Conservation (phyloP, 2,113 vertebrate species). For the Tapirus terrestris region DNA sequence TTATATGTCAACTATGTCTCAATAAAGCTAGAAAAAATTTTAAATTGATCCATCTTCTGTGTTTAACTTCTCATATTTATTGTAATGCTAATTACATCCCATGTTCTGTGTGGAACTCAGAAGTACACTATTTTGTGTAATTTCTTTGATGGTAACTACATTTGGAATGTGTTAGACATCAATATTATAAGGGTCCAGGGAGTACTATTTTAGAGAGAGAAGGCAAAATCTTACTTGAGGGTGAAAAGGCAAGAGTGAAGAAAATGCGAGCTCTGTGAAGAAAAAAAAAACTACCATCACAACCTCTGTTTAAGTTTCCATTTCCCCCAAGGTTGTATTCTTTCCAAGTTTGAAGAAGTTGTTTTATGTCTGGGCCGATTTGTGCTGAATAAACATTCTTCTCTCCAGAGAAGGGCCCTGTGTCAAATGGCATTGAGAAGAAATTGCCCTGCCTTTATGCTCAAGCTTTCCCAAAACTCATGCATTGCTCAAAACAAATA, state of each 20-base stretch:
- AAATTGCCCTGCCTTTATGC: constrained; percentile 59
- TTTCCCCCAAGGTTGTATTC: constrained; percentile 68
- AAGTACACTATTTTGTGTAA: background rate
- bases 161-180: constrained; percentile 1
- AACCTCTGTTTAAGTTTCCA: constrained; percentile 64
- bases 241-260: background rate
- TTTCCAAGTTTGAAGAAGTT: constrained; percentile 64
- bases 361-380: constrained; percentile 69
- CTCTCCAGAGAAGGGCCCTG: constrained; percentile 56
- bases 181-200: background rate
- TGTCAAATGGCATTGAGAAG: constrained; percentile 67
- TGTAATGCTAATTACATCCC: background rate
- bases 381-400: constrained; percentile 75
- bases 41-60: background rate
- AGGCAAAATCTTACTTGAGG: constrained; percentile 31
- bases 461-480: constrained; percentile 56
- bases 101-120: background rate
- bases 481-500: constrained; percentile 64
- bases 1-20: background rate
- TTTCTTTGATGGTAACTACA: constrained; percentile 6
- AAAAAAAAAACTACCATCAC: background rate
- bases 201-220: constrained; percentile 30
- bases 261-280: background rate
- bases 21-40: background rate
- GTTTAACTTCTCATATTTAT: background rate